phyloP scores from a whole-genome alignment of 2,888 invertebrate genomes.

The Aspidiotus rigidus region DNA sequence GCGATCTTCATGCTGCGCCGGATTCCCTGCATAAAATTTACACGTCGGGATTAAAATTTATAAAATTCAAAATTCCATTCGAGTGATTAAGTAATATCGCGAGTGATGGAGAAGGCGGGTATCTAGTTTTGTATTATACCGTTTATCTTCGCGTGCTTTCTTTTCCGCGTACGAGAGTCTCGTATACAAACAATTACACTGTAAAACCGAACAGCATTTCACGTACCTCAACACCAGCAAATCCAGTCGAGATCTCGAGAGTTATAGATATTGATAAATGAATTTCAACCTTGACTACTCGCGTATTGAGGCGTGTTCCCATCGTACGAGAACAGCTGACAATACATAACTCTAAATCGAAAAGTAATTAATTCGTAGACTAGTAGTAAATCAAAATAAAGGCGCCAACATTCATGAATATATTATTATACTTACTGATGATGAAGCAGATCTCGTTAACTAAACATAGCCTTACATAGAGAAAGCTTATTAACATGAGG shows the following conservation, averaged over 20 bases:
- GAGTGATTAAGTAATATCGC: too few species aligned
- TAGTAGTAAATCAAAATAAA: conserved; percentile 33
- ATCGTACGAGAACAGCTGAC: conserved; percentile 22
- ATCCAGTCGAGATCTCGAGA: not conserved
- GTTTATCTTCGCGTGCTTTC: too few species aligned
- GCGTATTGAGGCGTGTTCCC: conserved; percentile 27
- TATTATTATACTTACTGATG: conserved; percentile 11
- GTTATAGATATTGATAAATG: not conserved
- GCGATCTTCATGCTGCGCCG: too few species aligned
- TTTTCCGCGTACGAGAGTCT: too few species aligned
- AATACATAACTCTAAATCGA: conserved; percentile 31
- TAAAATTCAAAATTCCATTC: too few species aligned
- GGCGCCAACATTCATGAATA: conserved; percentile 34
- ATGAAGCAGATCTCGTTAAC: conserved; percentile 31
- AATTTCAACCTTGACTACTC: conserved; percentile 28
- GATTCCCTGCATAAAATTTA: too few species aligned
- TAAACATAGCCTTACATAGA: conserved; percentile 30
- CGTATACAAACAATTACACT: too few species aligned
- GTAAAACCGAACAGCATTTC: too few species aligned
- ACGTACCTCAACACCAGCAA: not conserved
- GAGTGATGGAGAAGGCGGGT: too few species aligned
- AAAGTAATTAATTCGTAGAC: conserved; percentile 33
- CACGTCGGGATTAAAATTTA: too few species aligned
- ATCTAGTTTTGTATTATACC: too few species aligned
- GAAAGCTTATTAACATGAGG: conserved; percentile 26